Evolutionary conservation across 2,888 invertebrate species (phyloP).

Genomic region (Amblyjoppa fuscipennis): DNA sequence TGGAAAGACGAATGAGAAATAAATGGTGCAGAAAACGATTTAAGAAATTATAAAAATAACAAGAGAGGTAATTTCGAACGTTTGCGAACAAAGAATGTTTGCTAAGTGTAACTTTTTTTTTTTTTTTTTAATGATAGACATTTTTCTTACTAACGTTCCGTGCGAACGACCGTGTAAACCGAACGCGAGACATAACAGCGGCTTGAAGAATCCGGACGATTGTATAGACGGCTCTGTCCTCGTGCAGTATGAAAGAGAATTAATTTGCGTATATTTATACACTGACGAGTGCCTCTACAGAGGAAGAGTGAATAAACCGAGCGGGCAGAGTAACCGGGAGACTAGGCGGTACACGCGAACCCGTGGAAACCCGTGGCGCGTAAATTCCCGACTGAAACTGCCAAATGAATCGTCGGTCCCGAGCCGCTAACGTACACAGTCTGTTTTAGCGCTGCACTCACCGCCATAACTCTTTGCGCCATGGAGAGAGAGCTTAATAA

Average conservation of each 20-base stretch:
- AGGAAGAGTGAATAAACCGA: slow-evolving; percentile 28
- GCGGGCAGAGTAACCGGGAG: slow-evolving; percentile 7
- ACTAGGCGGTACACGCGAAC: slow-evolving; percentile 3
- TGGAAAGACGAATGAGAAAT: background rate
- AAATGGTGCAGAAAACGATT: background rate
- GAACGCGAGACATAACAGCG: background rate
- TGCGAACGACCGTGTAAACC: background rate
- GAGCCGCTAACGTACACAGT: slow-evolving; percentile 28
- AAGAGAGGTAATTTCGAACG: background rate
- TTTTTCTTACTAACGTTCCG: background rate
- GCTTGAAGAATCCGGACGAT: background rate
- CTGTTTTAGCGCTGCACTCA: slow-evolving; percentile 39
- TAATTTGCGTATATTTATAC: slow-evolving; percentile 60
- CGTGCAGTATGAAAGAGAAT: slow-evolving; percentile 38
- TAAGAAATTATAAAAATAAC: background rate
- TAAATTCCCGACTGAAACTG: slow-evolving; percentile 62
- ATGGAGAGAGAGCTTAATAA: slow-evolving; percentile 62
- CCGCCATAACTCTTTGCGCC: slow-evolving; percentile 60
- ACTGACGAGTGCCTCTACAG: slow-evolving; percentile 9
- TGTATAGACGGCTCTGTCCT: background rate
- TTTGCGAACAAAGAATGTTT: background rate
- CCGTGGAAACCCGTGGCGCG: slow-evolving; percentile 21
- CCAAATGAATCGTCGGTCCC: slow-evolving; percentile 61
- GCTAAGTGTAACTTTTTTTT: background rate
- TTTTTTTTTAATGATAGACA: background rate